A percentile compares a stretch with the other conserved stretches of the same genome.
Evolutionary conservation across 1,140 invertebrate genomes (phyloP).

Genomic region (Drosophila nigromelanica): DNA sequence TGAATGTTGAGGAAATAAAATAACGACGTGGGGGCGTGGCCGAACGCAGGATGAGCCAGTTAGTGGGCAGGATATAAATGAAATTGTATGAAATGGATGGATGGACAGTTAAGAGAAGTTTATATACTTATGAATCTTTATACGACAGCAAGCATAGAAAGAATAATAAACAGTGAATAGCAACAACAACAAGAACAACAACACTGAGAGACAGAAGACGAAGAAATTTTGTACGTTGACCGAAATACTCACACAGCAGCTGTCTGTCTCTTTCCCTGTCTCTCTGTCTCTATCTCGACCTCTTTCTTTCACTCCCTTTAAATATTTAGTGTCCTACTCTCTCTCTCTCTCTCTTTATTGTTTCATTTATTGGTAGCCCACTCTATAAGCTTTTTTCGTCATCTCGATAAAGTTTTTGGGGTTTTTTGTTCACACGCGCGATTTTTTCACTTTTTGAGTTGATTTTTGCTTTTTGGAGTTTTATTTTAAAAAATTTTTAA

Average conservation of each 20-base stretch:
- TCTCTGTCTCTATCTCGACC: background rate
- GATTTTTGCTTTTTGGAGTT: slow-evolving; percentile 1
- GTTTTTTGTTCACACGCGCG: slow-evolving; percentile 8
- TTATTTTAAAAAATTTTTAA: slow-evolving; percentile 31
- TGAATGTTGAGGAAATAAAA: slow-evolving; percentile 20
- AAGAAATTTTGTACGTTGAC: slow-evolving; percentile 32
- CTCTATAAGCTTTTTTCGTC: slow-evolving; percentile 8
- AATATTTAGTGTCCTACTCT: background rate
- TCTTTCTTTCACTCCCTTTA: slow-evolving; percentile 5
- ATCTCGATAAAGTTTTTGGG: background rate
- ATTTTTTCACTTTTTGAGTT: slow-evolving; percentile 1
- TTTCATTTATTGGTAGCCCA: background rate
- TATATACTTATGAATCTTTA: background rate
- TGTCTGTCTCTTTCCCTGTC: slow-evolving; percentile 22
- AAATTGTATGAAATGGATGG: slow-evolving; percentile 1
- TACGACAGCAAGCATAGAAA: slow-evolving; percentile 26
- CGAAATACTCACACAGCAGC: slow-evolving; percentile 71
- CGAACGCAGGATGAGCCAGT: slow-evolving; percentile 1
- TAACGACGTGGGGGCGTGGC: slow-evolving; percentile 7
- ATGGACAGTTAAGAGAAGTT: slow-evolving; percentile 2
- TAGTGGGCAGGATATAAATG: background rate
- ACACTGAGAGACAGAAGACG: slow-evolving; percentile 50
- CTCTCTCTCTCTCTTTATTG: slow-evolving; percentile 11
- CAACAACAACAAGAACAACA: slow-evolving; percentile 27
- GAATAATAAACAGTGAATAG: background rate